A percentile compares a stretch with the other conserved stretches of the same genome.
These are phyloP conservation scores for Pachycephala philippinensis DNA, from an alignment of 2,113 vertebrate genomes.

Conservation along the genomic window DNA sequence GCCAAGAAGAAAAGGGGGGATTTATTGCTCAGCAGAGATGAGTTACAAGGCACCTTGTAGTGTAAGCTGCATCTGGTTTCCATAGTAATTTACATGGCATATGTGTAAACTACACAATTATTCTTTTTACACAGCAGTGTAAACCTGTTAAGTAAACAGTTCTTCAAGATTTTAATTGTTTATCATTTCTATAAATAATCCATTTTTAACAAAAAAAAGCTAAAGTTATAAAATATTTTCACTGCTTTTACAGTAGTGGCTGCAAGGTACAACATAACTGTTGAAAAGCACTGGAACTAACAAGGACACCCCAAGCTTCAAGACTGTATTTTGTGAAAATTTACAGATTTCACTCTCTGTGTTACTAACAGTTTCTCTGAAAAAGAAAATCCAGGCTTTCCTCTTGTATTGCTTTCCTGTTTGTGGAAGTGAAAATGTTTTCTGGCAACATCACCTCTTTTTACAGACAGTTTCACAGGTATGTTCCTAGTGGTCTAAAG, in stretches of 20 bases:
- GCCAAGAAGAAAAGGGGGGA: conserved; percentile 67
- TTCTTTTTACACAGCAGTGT: conserved; percentile 37
- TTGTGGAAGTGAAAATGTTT: background rate
- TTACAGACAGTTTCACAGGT: background rate
- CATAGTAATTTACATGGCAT: conserved; percentile 68
- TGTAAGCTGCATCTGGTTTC: conserved; percentile 78
- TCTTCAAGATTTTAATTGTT: conserved; percentile 9
- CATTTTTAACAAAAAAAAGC: conserved; percentile 7
- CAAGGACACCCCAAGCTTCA: background rate
- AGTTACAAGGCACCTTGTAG: conserved; percentile 80
- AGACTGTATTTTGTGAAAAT: background rate
- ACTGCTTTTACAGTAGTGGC: background rate
- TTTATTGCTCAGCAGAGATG: conserved; percentile 80
- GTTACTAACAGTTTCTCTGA: background rate
- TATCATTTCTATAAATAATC: conserved; percentile 6
- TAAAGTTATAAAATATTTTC: background rate
- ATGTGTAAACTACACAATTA: conserved; percentile 64
- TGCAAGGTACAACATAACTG: background rate
- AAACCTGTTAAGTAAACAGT: conserved; percentile 32
- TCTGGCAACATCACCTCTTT: background rate
- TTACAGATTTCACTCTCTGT: background rate
- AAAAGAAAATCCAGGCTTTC: background rate
- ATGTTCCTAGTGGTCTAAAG: background rate
- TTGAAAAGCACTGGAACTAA: background rate
- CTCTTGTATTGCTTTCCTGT: background rate